Percentiles rank a stretch among this genome's conserved stretches.
Evolutionary conservation across 2,888 invertebrate genomes (phyloP).

Genomic region (Campoplex capitator): DNA sequence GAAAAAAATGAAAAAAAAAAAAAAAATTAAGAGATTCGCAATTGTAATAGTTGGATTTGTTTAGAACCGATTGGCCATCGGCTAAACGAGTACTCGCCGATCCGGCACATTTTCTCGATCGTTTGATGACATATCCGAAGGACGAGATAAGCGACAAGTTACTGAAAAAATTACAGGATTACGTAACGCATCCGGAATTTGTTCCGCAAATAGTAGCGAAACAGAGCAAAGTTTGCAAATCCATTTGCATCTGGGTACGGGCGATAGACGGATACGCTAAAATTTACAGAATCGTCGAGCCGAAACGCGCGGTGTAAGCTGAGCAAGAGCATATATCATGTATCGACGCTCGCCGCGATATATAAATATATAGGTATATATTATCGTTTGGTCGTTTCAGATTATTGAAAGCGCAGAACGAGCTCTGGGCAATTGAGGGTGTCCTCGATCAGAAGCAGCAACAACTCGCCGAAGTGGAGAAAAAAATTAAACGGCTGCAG

Average conservation of each 20-base stretch:
- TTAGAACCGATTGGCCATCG: constrained; percentile 93
- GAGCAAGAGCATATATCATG: too few relatives aligned
- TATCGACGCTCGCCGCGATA: too few relatives aligned
- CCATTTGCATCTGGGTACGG: constrained; percentile 96
- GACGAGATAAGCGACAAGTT: constrained; percentile 92
- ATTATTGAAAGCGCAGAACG: constrained; percentile 88
- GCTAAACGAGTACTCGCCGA: constrained; percentile 94
- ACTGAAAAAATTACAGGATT: constrained; percentile 92
- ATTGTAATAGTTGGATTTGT: too few relatives aligned
- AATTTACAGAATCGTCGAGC: constrained; percentile 94
- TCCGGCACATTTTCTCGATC: constrained; percentile 91
- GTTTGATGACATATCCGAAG: constrained; percentile 93
- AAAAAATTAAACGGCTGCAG: constrained; percentile 86
- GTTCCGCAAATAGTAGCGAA: constrained; percentile 93
- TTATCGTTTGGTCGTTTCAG: constrained; percentile 62
- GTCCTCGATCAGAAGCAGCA: constrained; percentile 92
- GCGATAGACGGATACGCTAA: constrained; percentile 96
- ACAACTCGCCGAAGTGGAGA: constrained; percentile 93
- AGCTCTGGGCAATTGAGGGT: constrained; percentile 91
- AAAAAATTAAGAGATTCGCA: too few relatives aligned
- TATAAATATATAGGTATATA: too few relatives aligned
- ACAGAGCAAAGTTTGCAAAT: constrained; percentile 94
- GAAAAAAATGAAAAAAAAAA: too few relatives aligned
- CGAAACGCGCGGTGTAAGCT: constrained; percentile 91
- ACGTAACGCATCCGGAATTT: constrained; percentile 94